Evolutionary conservation across 1,140 invertebrate genomes (phyloP), one percentile per base, ranked within the genome.

Genomic region (Habropoda laboriosa): DNA sequence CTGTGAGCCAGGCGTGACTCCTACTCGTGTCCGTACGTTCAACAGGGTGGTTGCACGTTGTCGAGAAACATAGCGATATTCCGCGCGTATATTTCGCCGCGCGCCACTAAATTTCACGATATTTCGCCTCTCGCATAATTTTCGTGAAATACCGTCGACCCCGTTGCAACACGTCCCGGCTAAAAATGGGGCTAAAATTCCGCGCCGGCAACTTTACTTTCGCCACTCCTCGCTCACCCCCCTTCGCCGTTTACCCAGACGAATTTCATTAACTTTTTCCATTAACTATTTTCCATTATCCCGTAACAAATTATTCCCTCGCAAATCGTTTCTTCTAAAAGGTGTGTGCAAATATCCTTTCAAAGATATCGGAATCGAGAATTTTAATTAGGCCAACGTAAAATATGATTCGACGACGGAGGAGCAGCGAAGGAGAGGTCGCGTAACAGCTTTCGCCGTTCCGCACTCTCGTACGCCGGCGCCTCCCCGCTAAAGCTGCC

Each of bases 1-100:
- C 88, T 89, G 88, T 87, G 86, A 86, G 80, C 83, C 87, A 86
- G 86, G 82, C 82, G 85, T 82, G 90, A 89, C 91, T 90, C 87
- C 88, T 90, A 86, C 86, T 86, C 85, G 86, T 83, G 82, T 84
- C 84, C 76, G 79, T 79, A 78, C 85, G 85, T 85, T 85, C 87
- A 88, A 90, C 83, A 89, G 86, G 81, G 82, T 78, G 83, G 80
- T 78, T 82, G 83, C 83, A 85, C 83, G 84, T 77, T 85, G 83
- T 76, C 78, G 83, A 67, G 73, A 85, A 85, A 85, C 82, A 73
- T 42, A 70, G 55, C 68, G 51, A 47, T 75, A 80, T 67, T 64
- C 47, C 57, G 66, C 76, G 57, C 76, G 51, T 75, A 64, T 24
- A 30, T 58, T 42, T 77, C 10, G 32, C 32, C 24, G 30, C 18